Base-by-base conservation (phyloP, 2,113 vertebrate species). In the Arothron firmamentum region DNA sequence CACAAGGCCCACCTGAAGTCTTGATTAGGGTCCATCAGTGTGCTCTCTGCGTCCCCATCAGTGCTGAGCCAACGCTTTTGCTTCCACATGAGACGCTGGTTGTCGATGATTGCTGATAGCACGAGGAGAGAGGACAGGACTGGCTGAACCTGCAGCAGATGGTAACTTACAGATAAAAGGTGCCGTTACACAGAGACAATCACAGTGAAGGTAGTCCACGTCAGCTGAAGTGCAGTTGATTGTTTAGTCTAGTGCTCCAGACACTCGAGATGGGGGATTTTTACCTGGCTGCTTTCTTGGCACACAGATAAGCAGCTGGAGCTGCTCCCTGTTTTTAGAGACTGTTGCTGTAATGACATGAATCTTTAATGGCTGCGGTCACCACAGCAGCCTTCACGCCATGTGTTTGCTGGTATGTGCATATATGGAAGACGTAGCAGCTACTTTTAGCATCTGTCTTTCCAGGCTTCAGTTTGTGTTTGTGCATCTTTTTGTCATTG, bases 261-360 rank as follows among this genome's bases (percentile, higher is more conserved):
- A 38, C 2, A 28, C 25, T 28, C 25, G 3, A 28, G 4, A 7
- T 28, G 25, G 6, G 25, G 25, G 25, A 28, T 28, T 28, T 28
- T 28, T 28, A 28, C 25, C 25, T 5, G 25, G 4, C 25, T 28
- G 25, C 25, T 28, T 5, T 28, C 25, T 28, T 28, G 25, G 25
- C 25, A 2, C 25, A 28, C 25, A 28, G 4, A 28, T 28, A 28
- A 71, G 79, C 70, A 70, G 68, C 80, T 72, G 74, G 72, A 46
- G 67, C 54, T 42, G 62, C 18, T 82, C 75, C 75, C 83, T 79
- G 74, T 84, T 88, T 84, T 85, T 84, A 80, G 77, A 84, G 80
- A 62, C 80, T 87, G 86, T 86, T 88, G 84, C 88, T 90, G 87
- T 87, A 91, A 87, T 83, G 81, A 68, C 76, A 89, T 91, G 79